These are phyloP conservation scores for Achatina immaculata DNA, from an alignment of 1,140 invertebrate genomes.

Conservation along the genomic window DNA sequence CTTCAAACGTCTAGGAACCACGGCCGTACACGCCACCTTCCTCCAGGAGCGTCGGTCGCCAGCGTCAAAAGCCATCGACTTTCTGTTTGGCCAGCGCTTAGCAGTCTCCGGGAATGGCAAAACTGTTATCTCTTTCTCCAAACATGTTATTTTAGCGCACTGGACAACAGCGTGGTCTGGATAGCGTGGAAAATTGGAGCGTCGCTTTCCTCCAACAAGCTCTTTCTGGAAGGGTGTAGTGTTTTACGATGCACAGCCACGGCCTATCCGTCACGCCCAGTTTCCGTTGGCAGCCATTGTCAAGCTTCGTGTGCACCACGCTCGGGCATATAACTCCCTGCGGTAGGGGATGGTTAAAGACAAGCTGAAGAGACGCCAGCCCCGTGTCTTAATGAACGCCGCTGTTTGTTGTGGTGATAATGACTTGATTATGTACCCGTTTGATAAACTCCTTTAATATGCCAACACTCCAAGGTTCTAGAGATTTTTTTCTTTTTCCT, in stretches of 20 bases:
- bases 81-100: conserved; percentile 9
- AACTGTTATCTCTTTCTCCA: conserved; percentile 17
- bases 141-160: conserved; percentile 28
- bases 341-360: background rate
- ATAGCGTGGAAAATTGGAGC: background rate
- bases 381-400: background rate
- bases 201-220: background rate
- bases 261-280: background rate
- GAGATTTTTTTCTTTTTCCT: conserved; percentile 12
- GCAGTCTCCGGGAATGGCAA: background rate
- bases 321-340: conserved; percentile 24
- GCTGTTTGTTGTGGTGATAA: background rate
- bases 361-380: background rate
- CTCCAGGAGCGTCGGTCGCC: background rate
- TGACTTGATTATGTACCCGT: conserved; percentile 19
- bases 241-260: conserved; percentile 4
- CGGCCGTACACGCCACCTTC: background rate
- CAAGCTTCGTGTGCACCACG: background rate
- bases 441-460: conserved; percentile 9
- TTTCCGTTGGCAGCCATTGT: conserved; percentile 15
- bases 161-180: background rate
- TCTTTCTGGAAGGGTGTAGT: background rate
- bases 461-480: background rate
- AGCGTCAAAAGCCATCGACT: background rate
- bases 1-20: background rate